phyloP scores from a whole-genome alignment of 2,797 vertebrate species.

The Lepus townsendii region DNA sequence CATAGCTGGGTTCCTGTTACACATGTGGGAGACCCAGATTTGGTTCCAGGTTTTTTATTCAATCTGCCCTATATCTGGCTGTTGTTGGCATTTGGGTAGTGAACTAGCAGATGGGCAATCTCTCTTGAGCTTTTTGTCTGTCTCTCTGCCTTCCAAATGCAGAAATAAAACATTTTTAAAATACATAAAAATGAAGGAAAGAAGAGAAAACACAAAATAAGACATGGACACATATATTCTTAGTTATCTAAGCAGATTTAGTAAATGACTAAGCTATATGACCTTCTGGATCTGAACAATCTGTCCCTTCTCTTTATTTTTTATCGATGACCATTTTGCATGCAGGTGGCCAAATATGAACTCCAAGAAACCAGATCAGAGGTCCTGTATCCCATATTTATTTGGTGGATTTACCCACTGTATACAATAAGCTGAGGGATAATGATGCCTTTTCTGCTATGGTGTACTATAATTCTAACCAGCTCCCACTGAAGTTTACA shows the following conservation, averaged over 20 bases:
- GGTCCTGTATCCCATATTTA: background rate
- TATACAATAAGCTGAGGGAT: background rate
- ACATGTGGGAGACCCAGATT: too few relatives aligned
- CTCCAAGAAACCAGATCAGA: background rate
- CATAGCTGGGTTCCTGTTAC: too few relatives aligned
- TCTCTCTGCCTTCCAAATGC: too few relatives aligned
- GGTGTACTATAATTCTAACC: background rate
- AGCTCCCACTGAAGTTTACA: background rate
- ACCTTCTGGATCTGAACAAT: background rate
- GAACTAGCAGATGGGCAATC: too few relatives aligned
- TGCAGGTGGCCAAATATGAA: background rate
- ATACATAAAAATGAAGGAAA: background rate
- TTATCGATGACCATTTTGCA: background rate
- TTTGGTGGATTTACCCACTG: background rate
- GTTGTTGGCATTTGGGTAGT: too few relatives aligned
- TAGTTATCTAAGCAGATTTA: background rate
- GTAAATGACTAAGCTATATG: background rate
- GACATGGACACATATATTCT: background rate
- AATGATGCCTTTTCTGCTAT: background rate
- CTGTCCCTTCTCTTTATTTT: slow-evolving; percentile 14
- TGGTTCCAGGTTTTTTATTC: too few relatives aligned
- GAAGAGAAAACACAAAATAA: background rate
- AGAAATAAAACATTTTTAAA: background rate
- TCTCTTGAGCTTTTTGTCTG: too few relatives aligned
- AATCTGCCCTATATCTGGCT: too few relatives aligned